phyloP scores from a whole-genome alignment of 92 coral and sea anemone species.

The Muricea muricata region DNA sequence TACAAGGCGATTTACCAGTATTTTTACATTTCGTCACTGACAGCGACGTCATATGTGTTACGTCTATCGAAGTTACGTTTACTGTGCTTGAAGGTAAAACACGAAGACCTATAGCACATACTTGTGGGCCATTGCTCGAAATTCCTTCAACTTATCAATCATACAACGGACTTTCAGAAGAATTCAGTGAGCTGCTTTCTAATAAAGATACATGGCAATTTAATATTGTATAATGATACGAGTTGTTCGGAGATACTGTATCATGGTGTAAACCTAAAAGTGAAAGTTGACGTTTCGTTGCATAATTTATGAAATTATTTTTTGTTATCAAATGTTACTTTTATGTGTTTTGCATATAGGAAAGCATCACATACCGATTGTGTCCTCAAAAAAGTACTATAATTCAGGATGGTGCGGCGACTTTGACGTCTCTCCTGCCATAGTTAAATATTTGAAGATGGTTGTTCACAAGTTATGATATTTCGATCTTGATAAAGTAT shows the following conservation, averaged over 20 bases:
- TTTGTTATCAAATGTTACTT: no score
- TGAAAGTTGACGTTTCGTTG: background rate
- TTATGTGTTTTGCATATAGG: no score
- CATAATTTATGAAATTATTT: background rate
- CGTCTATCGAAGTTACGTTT: constrained; percentile 48
- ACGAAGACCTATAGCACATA: constrained; percentile 59
- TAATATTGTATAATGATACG: constrained; percentile 40
- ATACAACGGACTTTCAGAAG: constrained; percentile 68
- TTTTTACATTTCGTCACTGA: constrained; percentile 58
- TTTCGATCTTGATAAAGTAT: no score
- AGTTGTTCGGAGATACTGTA: background rate
- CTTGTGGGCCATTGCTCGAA: constrained; percentile 49
- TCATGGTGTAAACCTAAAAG: no score
- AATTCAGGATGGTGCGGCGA: no score
- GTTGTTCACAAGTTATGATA: no score
- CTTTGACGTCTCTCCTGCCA: no score
- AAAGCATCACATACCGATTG: no score
- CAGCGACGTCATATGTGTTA: constrained; percentile 46
- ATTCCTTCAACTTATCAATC: constrained; percentile 59
- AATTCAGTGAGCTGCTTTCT: constrained; percentile 52
- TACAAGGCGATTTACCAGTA: constrained; percentile 39
- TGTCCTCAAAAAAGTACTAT: no score
- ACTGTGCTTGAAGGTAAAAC: constrained; percentile 35
- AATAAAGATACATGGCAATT: constrained; percentile 70
- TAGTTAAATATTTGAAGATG: no score